Base-by-base conservation (phyloP, 2,888 invertebrate species). In the Calliopum simillimum region DNA sequence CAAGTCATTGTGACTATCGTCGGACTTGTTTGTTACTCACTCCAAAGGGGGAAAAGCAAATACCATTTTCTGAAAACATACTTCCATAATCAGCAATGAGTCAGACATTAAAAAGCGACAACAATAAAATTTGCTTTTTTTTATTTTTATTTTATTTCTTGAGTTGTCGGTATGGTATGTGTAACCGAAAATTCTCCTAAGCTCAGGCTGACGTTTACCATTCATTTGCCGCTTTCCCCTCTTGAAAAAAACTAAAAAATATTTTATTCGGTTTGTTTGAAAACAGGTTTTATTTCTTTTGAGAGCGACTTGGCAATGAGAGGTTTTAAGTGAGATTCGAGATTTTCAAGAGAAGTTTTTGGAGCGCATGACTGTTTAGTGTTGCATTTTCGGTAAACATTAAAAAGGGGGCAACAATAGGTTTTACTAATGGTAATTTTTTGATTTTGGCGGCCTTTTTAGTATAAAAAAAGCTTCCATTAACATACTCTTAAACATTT, bases 31-130 rank as follows among this genome's bases (percentile, higher is more conserved):
- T 19, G 64, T 64, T 64, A 64, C 64, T 64, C 64, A 64, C 64
- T 51, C 53, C 41, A 33, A 41, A 19, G 51, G 43, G 41, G 53
- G 64, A 69, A 62, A 65, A 70, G 21, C 70, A 19, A 51, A 62
- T 63, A 46, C 19, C 47, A 67, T 59, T 68, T 67, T 62, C 63
- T 67, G 53, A 64, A 70, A 70, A 68, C 59, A 62, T 62, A 62
- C 53, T 68, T 68, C 70, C 74, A 73, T 74, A 71, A 70, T 68
- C 67, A 71, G 73, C 33, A 41, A 68, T 73, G 73, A 74, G 69
- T 74, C 74, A 71, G 64, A 69, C 74, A 66, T 71, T 68, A 68
- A 59, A 59, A 61, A 16, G 44, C 72, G 67, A 71, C 16, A 43
- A 59, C 12, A 55, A 47, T 19, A 53, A 62, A 67, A 33, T 4